A percentile compares a stretch with the other conserved stretches of the same genome.
Conservation (phyloP, 2,888 invertebrate species). For the Sphinx pinastri region DNA sequence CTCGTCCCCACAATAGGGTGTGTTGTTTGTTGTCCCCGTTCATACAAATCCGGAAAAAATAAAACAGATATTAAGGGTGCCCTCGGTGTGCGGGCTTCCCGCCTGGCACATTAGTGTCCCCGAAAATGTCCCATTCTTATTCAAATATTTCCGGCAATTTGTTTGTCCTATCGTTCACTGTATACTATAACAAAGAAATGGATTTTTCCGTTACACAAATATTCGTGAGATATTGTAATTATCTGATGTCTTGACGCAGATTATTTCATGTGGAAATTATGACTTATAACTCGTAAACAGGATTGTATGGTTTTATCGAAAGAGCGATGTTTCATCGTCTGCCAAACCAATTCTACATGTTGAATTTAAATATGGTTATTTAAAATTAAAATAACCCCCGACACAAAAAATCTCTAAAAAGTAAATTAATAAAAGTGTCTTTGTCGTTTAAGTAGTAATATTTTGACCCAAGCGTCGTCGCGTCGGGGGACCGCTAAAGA, state of each 20-base stretch:
- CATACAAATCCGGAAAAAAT: slow-evolving; percentile 82
- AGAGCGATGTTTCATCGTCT: too few species aligned
- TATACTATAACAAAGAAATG: slow-evolving; percentile 59
- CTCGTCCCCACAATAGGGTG: slow-evolving; percentile 62
- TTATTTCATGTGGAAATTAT: not conserved
- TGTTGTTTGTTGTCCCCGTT: slow-evolving; percentile 73
- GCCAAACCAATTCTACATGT: too few species aligned
- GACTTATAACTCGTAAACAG: not conserved
- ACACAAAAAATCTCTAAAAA: too few species aligned
- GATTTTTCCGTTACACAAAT: slow-evolving; percentile 44
- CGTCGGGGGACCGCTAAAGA: too few species aligned
- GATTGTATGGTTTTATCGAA: too few species aligned
- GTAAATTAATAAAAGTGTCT: too few species aligned
- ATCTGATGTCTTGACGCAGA: not conserved
- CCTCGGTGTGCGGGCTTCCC: slow-evolving; percentile 68
- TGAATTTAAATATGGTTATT: too few species aligned
- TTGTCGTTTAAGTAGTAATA: too few species aligned
- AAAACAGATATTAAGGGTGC: slow-evolving; percentile 78
- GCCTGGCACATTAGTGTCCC: slow-evolving; percentile 80
- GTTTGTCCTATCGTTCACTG: slow-evolving; percentile 75
- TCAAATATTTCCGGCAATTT: slow-evolving; percentile 83
- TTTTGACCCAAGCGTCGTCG: too few species aligned
- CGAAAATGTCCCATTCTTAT: slow-evolving; percentile 79
- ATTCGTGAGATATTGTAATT: slow-evolving; percentile 25
- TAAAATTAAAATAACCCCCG: too few species aligned